Evolutionary conservation across 1,140 invertebrate species (phyloP), one percentile per base, ranked within the genome.

Genomic region (Diploscapter pachys): DNA sequence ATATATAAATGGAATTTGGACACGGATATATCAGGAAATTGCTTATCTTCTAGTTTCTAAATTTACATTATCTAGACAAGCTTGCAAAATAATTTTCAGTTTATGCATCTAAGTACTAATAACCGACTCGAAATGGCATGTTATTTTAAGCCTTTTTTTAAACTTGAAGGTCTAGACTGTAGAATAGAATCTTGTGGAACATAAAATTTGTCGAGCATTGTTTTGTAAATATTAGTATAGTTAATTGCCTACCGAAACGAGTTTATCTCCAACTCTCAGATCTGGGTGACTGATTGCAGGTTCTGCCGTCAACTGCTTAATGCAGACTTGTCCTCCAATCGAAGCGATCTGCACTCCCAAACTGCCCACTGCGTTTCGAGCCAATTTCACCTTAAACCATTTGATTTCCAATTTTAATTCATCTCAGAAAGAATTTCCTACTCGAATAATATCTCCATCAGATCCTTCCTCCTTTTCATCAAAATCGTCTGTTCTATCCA

Each of bases 311-410:
- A 87, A 71, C 54, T 78, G 82, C 78, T 86, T 86, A 50, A 87
- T 81, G 76, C 83, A 85, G 54, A 84, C 84, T 5, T 80, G 80
- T n/a, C 81, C 81, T 8, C 78, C 81, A 55, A 75, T 80, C 50
- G 86, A 84, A 51, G 83, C 82, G 48, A 88, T 80, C 73, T 86
- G 85, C 75, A 88, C 86, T 6, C 87, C 87, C 59, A 88, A 81
- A 54, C 81, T 82, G n/a, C 81, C 81, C 49, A 78, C 78, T 5
- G 77, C 75, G 66, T 80, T 80, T 64, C 85, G 82, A 13, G 71
- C 69, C 63, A 87, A 77, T 8, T 79, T 80, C 54, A 86, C 81
- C 70, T 82, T 82, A 77, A 50, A 86, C 59, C 5, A 57, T 5
- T 4, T 3, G 31, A n/a, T 67, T 53, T 31, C 9, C 63, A 8